A percentile compares a stretch with the other conserved stretches of the same genome.
These are phyloP conservation scores for Leptura quadrifasciata DNA, from an alignment of 2,888 invertebrate species.

Conservation along the genomic window DNA sequence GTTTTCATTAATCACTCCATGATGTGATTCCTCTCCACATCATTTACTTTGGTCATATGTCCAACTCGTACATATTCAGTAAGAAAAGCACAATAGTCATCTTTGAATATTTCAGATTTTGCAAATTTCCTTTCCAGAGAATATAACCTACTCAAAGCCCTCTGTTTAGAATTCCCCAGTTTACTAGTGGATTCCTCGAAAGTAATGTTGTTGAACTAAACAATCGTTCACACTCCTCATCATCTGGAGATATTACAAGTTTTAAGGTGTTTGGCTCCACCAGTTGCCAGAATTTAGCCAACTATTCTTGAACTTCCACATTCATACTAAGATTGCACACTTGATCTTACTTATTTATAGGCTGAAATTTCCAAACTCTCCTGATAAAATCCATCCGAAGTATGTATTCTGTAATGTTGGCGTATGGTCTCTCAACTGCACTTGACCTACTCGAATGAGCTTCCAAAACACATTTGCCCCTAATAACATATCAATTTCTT, in stretches of 20 bases:
- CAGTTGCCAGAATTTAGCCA: constrained; percentile 21
- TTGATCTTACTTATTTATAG: too few species aligned
- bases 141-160: not conserved
- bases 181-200: not conserved
- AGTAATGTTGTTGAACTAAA: not conserved
- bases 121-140: constrained; percentile 11
- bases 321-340: constrained; percentile 8
- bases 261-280: not conserved
- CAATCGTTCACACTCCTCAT: not conserved
- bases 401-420: constrained; percentile 10
- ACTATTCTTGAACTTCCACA: not conserved
- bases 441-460: constrained; percentile 9
- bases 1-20: too few species aligned
- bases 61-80: constrained; percentile 13
- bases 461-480: constrained; percentile 29
- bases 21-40: constrained; percentile 5
- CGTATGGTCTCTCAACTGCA: not conserved
- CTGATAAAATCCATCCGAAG: constrained; percentile 13
- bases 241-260: not conserved
- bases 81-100: constrained; percentile 12
- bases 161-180: not conserved
- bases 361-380: not conserved
- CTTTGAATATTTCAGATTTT: not conserved
- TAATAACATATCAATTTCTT: constrained; percentile 14
- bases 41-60: not conserved